phyloP scores from a whole-genome alignment of 2,797 vertebrate genomes.

The Xenentodon cancila region DNA sequence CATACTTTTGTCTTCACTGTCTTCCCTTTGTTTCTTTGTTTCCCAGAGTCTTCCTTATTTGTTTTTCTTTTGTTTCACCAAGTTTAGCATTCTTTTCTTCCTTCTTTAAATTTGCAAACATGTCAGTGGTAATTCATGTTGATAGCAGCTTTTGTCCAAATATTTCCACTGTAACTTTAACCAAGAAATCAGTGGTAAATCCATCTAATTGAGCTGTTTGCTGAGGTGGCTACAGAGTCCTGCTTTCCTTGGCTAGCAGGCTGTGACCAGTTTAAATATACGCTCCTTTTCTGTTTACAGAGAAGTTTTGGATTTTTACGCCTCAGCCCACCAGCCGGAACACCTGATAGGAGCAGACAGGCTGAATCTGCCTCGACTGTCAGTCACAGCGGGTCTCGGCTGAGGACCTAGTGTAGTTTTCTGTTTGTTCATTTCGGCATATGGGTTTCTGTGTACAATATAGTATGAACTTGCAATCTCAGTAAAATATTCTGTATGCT shows the following conservation, averaged over 20 bases:
- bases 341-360: slow-evolving; percentile 70
- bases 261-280: slow-evolving; percentile 71
- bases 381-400: slow-evolving; percentile 59
- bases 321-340: slow-evolving; percentile 49
- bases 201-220: slow-evolving; percentile 77
- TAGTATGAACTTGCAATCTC: neutral
- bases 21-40: slow-evolving; percentile 38
- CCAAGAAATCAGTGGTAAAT: slow-evolving; percentile 77
- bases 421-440: slow-evolving; percentile 21
- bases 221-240: slow-evolving; percentile 73
- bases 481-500: slow-evolving; percentile 1
- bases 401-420: neutral
- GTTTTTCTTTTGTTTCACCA: slow-evolving; percentile 52
- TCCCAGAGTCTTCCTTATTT: slow-evolving; percentile 19
- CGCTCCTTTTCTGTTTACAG: slow-evolving; percentile 65
- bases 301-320: slow-evolving; percentile 64
- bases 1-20: slow-evolving; percentile 29
- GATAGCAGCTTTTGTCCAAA: slow-evolving; percentile 76
- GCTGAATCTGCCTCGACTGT: slow-evolving; percentile 52
- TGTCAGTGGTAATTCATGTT: slow-evolving; percentile 78
- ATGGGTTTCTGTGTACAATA: slow-evolving; percentile 13
- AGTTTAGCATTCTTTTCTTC: slow-evolving; percentile 41
- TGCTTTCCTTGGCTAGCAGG: slow-evolving; percentile 74
- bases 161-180: slow-evolving; percentile 81
- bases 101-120: slow-evolving; percentile 66